Conservation (phyloP, 2,113 vertebrate species). For the Hepsetus odoe region DNA sequence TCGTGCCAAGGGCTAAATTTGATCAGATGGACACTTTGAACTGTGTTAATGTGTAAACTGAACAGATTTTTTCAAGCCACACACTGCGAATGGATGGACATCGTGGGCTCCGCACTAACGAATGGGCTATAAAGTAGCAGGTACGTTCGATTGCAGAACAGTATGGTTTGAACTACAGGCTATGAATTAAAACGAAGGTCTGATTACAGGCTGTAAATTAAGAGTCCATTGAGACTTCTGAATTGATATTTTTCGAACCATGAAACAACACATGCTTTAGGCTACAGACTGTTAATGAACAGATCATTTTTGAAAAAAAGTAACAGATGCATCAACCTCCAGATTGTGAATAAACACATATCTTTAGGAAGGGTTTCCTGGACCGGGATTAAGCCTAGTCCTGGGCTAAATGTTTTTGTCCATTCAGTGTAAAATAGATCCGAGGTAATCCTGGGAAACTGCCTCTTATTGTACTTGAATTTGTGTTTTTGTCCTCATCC, state of each 20-base stretch:
- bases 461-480: no score
- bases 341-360: not conserved
- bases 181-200: not conserved
- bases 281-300: not conserved
- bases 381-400: not conserved
- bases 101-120: no score
- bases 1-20: no score
- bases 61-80: not conserved
- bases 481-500: not conserved
- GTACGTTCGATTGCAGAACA: no score
- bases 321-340: not conserved
- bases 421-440: no score
- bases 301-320: not conserved
- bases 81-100: not conserved
- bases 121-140: no score
- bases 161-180: no score
- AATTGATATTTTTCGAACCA: no score
- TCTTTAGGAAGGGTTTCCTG: not conserved
- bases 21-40: no score
- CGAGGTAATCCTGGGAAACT: no score
- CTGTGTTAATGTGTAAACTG: no score
- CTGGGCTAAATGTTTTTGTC: not conserved
- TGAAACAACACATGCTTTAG: not conserved
- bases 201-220: not conserved
- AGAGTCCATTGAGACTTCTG: not conserved